Evolutionary conservation across 2,888 invertebrate species (phyloP).

Genomic region (Lepidocyrtinus sp.): DNA sequence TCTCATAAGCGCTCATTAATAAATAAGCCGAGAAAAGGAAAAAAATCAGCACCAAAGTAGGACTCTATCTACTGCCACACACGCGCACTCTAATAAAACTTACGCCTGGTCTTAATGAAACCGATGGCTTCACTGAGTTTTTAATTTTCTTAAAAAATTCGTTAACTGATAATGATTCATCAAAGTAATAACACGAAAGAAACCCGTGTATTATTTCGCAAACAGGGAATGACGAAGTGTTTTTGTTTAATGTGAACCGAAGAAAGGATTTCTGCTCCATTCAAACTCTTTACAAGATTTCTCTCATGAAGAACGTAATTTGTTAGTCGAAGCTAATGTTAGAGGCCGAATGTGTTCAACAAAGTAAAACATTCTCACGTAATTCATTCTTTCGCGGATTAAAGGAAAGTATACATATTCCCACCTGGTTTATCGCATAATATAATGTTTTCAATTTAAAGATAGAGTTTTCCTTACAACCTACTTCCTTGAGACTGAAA

Average conservation of each 20-base stretch:
- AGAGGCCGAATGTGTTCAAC: background rate
- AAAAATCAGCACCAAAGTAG: background rate
- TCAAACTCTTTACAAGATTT: too few species aligned
- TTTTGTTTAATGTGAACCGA: background rate
- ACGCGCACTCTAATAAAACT: background rate
- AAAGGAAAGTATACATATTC: background rate
- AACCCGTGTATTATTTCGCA: background rate
- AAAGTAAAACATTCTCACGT: slow-evolving; percentile 6
- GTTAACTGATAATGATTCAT: slow-evolving; percentile 1
- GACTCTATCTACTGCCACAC: background rate
- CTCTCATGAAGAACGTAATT: too few species aligned
- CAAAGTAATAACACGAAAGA: background rate
- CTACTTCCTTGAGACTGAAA: background rate
- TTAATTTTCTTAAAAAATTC: background rate
- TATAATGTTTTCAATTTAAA: background rate
- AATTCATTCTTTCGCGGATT: slow-evolving; percentile 9
- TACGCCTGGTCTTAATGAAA: background rate
- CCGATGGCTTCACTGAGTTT: background rate
- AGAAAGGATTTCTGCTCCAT: background rate
- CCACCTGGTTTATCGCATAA: background rate
- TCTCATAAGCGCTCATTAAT: background rate
- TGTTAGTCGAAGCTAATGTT: background rate
- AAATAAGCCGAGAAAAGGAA: background rate
- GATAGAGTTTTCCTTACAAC: background rate
- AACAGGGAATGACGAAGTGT: background rate